phyloP scores from a whole-genome alignment of 2,113 vertebrate genomes.

The Neomonachus schauinslandi region DNA sequence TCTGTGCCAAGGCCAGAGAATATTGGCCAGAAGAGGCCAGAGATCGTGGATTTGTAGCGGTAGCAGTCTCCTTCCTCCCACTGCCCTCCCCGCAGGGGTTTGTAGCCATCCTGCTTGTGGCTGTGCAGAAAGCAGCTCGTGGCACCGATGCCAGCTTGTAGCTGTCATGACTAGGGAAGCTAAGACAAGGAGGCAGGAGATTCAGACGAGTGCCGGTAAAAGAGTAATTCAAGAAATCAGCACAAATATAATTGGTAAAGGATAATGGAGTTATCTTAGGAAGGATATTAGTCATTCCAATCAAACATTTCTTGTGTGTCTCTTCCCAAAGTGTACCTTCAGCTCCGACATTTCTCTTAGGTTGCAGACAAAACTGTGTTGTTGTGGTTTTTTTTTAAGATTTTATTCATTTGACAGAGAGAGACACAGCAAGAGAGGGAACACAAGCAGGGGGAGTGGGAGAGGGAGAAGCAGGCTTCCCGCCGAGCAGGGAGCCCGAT shows the following conservation, averaged over 20 bases:
- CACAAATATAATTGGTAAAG: neutral
- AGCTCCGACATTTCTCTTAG: neutral
- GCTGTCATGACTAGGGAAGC: neutral
- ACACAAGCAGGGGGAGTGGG: too few species aligned
- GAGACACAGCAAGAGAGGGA: too few species aligned
- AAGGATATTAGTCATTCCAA: neutral
- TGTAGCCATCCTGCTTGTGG: neutral
- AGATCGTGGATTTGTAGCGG: neutral
- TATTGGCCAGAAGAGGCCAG: neutral
- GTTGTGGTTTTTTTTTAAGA: too few species aligned
- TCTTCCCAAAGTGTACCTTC: neutral
- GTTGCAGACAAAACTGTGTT: neutral
- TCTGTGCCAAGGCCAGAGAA: neutral
- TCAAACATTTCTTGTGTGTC: neutral
- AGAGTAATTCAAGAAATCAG: neutral
- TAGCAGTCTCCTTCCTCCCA: neutral
- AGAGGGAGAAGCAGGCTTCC: too few species aligned
- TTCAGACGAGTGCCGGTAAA: neutral
- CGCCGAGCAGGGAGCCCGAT: too few species aligned
- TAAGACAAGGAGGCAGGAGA: neutral
- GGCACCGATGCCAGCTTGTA: neutral
- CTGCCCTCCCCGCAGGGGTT: neutral
- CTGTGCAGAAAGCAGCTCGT: neutral
- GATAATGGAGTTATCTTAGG: neutral
- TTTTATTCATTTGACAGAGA: too few species aligned